phyloP scores from a whole-genome alignment of 2,888 invertebrate species.

The Clitarchus hookeri region DNA sequence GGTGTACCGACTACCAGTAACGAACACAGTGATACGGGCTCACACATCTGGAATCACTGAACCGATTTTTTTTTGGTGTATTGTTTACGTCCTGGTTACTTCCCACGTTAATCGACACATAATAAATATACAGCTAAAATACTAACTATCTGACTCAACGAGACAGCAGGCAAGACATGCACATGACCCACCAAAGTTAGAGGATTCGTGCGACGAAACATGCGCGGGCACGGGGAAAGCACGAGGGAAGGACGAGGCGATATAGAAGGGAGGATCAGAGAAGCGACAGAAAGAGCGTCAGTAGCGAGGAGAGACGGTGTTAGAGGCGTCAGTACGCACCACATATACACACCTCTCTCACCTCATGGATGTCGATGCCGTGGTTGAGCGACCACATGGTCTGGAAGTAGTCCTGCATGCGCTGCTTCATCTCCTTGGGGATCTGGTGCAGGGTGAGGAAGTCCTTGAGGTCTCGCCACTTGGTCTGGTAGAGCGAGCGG shows the following conservation, averaged over 20 bases:
- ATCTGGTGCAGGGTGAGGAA: slow-evolving; percentile 93
- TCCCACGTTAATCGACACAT: no score
- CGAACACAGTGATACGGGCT: no score
- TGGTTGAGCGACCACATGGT: slow-evolving; percentile 98
- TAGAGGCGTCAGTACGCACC: neutral
- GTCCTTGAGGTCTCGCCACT: slow-evolving; percentile 94
- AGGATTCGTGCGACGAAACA: no score
- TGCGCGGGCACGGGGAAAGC: no score
- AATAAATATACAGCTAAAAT: no score
- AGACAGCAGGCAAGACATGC: no score
- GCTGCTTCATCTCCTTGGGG: slow-evolving; percentile 90
- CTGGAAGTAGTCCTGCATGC: slow-evolving; percentile 97
- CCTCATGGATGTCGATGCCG: slow-evolving; percentile 96
- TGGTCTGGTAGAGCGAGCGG: slow-evolving; percentile 90
- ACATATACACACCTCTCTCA: slow-evolving; percentile 54
- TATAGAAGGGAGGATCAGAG: neutral
- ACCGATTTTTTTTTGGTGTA: no score
- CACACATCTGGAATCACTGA: no score
- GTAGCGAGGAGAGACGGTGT: neutral
- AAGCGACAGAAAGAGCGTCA: neutral
- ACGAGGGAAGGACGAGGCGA: neutral
- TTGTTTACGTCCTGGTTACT: no score
- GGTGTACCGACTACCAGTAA: no score
- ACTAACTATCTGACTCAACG: no score
- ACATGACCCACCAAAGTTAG: no score